These are phyloP conservation scores for Leptinotarsa texana DNA, from an alignment of 1,140 invertebrate species.

Conservation along the genomic window DNA sequence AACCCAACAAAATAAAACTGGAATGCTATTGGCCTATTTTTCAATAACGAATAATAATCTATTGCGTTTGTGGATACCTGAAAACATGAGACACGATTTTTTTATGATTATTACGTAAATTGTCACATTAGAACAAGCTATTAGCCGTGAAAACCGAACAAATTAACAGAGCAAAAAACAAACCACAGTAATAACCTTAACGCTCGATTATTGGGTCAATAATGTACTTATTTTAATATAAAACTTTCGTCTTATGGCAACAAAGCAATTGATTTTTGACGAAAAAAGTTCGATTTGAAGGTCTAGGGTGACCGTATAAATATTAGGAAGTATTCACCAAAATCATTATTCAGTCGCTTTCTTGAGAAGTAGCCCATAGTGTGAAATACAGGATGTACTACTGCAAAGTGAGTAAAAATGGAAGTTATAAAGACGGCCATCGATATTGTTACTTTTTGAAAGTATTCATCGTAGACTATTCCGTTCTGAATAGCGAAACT, in stretches of 20 bases:
- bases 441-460: too few species aligned
- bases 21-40: background rate
- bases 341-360: conserved; percentile 3
- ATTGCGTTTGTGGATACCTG: background rate
- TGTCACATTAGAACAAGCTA: conserved; percentile 13
- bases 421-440: too few species aligned
- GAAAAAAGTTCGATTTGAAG: conserved; percentile 4
- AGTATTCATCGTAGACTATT: too few species aligned
- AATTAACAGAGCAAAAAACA: conserved; percentile 8
- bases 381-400: background rate
- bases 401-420: background rate
- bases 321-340: conserved; percentile 11
- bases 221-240: conserved; percentile 11
- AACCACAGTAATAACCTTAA: conserved; percentile 23
- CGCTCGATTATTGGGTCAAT: conserved; percentile 25
- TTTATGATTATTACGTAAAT: background rate
- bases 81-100: background rate
- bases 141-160: conserved; percentile 18
- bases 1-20: too few species aligned
- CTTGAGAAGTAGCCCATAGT: conserved; percentile 2
- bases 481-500: too few species aligned
- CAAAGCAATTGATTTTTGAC: conserved; percentile 12
- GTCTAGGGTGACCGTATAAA: conserved; percentile 23
- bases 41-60: background rate
- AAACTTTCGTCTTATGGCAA: conserved; percentile 14